Conservation (phyloP, 2,888 invertebrate species). For the Deroplatys truncata region DNA sequence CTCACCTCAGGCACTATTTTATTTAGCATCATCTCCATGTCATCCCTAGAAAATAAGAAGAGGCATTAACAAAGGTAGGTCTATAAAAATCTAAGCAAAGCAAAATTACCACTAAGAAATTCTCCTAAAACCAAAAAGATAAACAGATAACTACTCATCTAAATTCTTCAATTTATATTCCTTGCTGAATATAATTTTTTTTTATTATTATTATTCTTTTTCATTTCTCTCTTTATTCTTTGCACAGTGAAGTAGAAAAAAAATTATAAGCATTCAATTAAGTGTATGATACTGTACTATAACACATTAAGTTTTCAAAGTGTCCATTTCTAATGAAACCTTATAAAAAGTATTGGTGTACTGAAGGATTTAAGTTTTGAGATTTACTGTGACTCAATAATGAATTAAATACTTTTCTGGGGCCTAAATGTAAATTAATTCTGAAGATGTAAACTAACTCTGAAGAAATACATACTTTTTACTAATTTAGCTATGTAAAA, state of each 20-base stretch:
- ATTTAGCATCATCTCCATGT: constrained; percentile 99
- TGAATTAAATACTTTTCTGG: background rate
- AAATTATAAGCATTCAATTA: background rate
- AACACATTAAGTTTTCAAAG: background rate
- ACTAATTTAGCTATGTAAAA: background rate
- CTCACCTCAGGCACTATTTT: constrained; percentile 90
- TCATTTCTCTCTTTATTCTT: no score
- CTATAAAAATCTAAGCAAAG: background rate
- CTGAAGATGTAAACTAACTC: background rate
- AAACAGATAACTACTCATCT: no score
- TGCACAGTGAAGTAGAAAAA: background rate
- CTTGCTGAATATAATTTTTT: no score
- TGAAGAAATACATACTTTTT: background rate
- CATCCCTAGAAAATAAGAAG: constrained; percentile 61
- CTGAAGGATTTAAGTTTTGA: background rate
- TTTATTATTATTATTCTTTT: no score
- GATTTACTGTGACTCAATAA: background rate
- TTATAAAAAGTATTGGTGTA: background rate
- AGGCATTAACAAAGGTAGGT: background rate
- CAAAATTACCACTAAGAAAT: background rate
- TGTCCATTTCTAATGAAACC: background rate
- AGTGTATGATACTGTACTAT: background rate
- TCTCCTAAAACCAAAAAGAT: no score
- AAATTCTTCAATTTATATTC: no score
- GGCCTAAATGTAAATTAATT: background rate